phyloP scores from a whole-genome alignment of 2,888 invertebrate genomes.

The Perizoma flavofasciatum region DNA sequence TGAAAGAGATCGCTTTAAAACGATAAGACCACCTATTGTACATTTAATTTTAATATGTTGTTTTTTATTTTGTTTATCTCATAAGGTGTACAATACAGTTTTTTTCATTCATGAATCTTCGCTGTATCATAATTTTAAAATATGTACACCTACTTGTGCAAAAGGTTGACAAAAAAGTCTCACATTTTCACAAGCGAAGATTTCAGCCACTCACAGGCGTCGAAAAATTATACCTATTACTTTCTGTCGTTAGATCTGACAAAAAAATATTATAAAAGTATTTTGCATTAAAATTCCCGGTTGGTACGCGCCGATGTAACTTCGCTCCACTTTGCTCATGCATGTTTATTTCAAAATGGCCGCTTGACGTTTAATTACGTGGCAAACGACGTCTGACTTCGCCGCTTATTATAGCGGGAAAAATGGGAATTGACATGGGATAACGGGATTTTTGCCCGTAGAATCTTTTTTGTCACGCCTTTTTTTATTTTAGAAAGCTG shows the following conservation, averaged over 20 bases:
- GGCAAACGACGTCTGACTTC: constrained; percentile 44
- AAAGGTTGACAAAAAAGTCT: too few species aligned
- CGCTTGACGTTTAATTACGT: constrained; percentile 73
- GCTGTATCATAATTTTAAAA: too few species aligned
- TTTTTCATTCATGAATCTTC: too few species aligned
- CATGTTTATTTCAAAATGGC: constrained; percentile 64
- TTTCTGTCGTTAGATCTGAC: constrained; percentile 12
- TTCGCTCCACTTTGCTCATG: constrained; percentile 42
- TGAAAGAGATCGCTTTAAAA: too few species aligned
- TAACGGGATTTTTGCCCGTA: constrained; percentile 9
- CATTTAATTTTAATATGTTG: too few species aligned
- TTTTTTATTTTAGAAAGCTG: too few species aligned
- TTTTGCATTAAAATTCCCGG: constrained; percentile 32
- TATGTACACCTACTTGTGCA: too few species aligned
- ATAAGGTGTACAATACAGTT: too few species aligned
- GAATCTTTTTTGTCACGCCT: too few species aligned
- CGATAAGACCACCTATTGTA: too few species aligned
- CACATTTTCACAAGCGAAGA: constrained; percentile 17
- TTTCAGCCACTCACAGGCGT: constrained; percentile 9
- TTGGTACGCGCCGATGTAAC: constrained; percentile 31
- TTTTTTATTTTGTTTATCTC: too few species aligned
- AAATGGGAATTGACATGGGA: constrained; percentile 31
- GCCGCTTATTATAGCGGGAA: constrained; percentile 34
- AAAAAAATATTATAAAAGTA: constrained; percentile 28
- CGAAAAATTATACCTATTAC: constrained; percentile 10